Conservation (phyloP, 2,797 vertebrate genomes). For the Limnodromus scolopaceus region DNA sequence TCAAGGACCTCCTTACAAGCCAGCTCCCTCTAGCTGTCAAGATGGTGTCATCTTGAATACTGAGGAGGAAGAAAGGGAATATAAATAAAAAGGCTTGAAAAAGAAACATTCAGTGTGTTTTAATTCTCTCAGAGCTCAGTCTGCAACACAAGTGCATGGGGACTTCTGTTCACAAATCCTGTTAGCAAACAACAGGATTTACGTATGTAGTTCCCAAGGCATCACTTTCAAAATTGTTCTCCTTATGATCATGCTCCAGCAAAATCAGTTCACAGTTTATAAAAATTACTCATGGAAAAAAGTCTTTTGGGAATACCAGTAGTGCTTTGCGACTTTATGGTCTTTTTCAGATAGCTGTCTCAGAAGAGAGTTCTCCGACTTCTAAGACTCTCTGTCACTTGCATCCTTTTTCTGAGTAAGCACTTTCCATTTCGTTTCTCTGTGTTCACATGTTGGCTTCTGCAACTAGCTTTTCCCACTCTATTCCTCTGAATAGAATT, state of each 20-base stretch:
- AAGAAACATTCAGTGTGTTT: background rate
- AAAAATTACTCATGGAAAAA: background rate
- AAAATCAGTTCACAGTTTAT: conserved; percentile 8
- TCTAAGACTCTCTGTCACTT: background rate
- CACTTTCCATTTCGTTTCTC: background rate
- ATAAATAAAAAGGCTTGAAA: background rate
- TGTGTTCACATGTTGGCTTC: background rate
- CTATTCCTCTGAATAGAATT: background rate
- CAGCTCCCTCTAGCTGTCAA: background rate
- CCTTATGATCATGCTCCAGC: background rate
- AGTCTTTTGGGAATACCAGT: background rate
- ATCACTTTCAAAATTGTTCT: conserved; percentile 12
- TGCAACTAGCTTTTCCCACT: background rate
- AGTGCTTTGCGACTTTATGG: background rate
- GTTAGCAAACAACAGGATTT: conserved; percentile 35
- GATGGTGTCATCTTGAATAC: background rate
- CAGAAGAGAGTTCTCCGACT: background rate
- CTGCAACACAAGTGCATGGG: background rate
- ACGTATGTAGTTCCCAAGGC: background rate
- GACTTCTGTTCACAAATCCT: conserved; percentile 1
- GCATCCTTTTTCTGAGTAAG: background rate
- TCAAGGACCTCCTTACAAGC: background rate
- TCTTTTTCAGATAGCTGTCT: background rate
- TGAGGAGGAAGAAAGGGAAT: background rate
- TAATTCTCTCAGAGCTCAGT: background rate